Conservation (phyloP, 2,113 vertebrate species). For the Meleagris gallopavo region DNA sequence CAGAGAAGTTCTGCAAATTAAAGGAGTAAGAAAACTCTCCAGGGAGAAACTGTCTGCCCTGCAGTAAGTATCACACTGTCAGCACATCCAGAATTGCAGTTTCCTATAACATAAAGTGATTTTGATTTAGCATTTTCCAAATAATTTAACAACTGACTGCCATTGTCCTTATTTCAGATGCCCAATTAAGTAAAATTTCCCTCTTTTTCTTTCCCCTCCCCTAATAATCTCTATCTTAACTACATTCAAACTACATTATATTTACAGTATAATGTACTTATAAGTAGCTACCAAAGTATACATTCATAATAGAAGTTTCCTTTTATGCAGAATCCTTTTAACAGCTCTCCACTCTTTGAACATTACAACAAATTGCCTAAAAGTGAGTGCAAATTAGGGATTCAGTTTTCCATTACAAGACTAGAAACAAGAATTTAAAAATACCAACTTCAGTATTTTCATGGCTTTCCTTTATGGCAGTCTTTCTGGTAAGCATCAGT, state of each 20-base stretch:
- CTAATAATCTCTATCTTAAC: background rate
- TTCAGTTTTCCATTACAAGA: background rate
- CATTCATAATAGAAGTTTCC: background rate
- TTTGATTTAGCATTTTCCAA: background rate
- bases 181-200: background rate
- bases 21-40: background rate
- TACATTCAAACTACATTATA: background rate
- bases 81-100: background rate
- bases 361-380: background rate
- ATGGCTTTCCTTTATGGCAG: background rate
- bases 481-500: background rate
- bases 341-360: background rate
- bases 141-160: background rate
- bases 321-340: background rate
- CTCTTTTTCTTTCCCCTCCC: background rate
- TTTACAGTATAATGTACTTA: background rate
- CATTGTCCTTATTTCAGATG: background rate
- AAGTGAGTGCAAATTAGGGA: background rate
- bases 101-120: background rate
- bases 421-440: background rate
- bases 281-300: background rate
- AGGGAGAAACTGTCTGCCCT: background rate
- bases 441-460: rapidly evolving
- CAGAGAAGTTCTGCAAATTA: background rate
- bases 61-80: background rate